phyloP scores from a whole-genome alignment of 2,113 vertebrate species.

The Osmerus eperlanus region DNA sequence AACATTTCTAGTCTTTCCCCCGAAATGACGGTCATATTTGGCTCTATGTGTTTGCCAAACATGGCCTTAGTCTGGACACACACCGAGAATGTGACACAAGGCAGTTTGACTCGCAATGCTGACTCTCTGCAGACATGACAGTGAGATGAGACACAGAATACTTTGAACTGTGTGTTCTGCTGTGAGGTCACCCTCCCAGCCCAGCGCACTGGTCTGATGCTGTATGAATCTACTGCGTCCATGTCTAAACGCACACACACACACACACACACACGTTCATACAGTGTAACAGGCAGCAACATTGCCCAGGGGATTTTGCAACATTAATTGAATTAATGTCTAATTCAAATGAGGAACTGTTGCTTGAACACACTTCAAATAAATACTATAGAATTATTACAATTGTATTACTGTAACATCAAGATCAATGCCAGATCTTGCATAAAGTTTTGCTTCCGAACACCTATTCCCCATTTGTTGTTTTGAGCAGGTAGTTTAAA shows the following conservation, averaged over 20 bases:
- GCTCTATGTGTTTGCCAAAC: too few species aligned
- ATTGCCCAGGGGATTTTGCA: background rate
- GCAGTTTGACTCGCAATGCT: background rate
- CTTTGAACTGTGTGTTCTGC: slow-evolving; percentile 44
- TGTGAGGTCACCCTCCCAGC: slow-evolving; percentile 37
- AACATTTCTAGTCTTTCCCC: too few species aligned
- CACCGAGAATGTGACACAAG: too few species aligned
- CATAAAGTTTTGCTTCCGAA: background rate
- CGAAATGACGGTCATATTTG: too few species aligned
- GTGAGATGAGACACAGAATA: slow-evolving; percentile 25
- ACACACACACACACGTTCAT: background rate
- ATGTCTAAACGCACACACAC: background rate
- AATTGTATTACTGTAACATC: background rate
- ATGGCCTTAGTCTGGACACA: too few species aligned
- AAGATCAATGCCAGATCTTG: background rate
- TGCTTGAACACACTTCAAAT: too few species aligned
- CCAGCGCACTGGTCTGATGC: slow-evolving; percentile 30
- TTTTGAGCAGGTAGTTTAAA: background rate
- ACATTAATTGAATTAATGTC: too few species aligned
- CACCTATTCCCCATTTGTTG: background rate
- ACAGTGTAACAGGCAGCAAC: background rate
- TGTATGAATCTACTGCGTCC: slow-evolving; percentile 12
- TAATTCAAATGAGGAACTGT: too few species aligned
- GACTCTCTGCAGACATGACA: slow-evolving; percentile 35
- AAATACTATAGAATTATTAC: background rate